Evolutionary conservation across 64 coral and sea anemone genomes (phyloP).

Genomic region (Trachythela sp.): DNA sequence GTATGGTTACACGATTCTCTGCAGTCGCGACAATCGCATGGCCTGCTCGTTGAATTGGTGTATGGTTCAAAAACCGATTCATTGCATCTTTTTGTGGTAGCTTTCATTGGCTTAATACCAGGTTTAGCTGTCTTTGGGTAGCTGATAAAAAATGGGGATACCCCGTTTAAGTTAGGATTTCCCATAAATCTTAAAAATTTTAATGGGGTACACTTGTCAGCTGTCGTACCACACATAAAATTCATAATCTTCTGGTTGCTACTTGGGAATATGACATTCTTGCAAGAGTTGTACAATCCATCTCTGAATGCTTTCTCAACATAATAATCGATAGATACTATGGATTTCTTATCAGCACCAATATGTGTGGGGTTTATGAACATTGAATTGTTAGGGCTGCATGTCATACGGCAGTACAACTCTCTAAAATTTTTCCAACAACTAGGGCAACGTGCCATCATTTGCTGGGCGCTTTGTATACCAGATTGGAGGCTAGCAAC

Average conservation of each 20-base stretch:
- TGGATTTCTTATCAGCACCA: neutral
- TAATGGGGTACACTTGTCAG: conserved; percentile 50
- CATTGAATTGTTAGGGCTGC: conserved; percentile 65
- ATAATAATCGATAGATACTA: conserved; percentile 36
- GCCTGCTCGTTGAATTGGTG: conserved; percentile 21
- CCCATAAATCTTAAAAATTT: conserved; percentile 61
- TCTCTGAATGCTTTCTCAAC: conserved; percentile 50
- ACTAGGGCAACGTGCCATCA: conserved; percentile 62
- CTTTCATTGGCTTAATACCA: conserved; percentile 57
- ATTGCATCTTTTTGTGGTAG: conserved; percentile 42
- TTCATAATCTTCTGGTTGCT: conserved; percentile 64
- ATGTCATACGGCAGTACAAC: conserved; percentile 65
- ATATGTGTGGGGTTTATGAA: conserved; percentile 44
- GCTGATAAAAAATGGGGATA: conserved; percentile 41
- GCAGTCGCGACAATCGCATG: conserved; percentile 74
- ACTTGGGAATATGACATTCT: conserved; percentile 71
- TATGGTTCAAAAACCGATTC: conserved; percentile 57
- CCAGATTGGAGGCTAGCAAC: conserved; percentile 27
- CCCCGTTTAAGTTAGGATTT: neutral
- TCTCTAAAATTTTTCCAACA: conserved; percentile 81
- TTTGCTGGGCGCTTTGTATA: conserved; percentile 47
- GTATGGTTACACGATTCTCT: conserved; percentile 48
- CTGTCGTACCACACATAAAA: conserved; percentile 62
- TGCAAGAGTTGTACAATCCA: conserved; percentile 75
- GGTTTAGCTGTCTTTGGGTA: conserved; percentile 24